Percentiles rank a stretch among this genome's conserved stretches.
These are phyloP conservation scores for Epistrophe eligans DNA, from an alignment of 2,888 invertebrate species.

Conservation along the genomic window DNA sequence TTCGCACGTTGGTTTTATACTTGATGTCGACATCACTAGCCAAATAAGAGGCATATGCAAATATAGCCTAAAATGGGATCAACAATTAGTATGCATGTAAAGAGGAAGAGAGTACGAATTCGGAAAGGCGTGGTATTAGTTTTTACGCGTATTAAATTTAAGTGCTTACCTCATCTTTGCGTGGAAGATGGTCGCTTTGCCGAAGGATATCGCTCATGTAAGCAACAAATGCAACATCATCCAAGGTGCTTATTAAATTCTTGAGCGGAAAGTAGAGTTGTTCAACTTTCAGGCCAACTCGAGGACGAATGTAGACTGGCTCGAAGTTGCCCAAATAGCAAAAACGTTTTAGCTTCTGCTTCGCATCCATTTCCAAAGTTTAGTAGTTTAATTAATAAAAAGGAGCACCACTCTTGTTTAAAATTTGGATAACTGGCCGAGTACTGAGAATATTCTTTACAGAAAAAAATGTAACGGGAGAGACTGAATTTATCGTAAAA, in stretches of 20 bases:
- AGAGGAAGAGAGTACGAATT: background rate
- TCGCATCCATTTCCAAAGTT: conserved; percentile 45
- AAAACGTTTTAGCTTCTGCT: conserved; percentile 78
- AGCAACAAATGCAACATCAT: conserved; percentile 74
- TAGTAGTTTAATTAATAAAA: background rate
- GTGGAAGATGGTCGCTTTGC: conserved; percentile 76
- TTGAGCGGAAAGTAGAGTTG: conserved; percentile 68
- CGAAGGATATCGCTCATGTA: conserved; percentile 76
- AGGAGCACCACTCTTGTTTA: background rate
- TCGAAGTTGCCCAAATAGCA: conserved; percentile 79
- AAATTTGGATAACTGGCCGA: background rate
- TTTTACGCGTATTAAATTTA: background rate
- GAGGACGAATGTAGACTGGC: conserved; percentile 78
- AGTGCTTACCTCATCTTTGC: conserved; percentile 80
- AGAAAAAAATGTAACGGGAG: background rate
- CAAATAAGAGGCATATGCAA: conserved; percentile 80
- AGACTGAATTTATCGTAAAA: background rate
- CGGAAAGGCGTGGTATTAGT: conserved; percentile 12
- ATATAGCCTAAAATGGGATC: conserved; percentile 76
- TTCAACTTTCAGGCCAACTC: conserved; percentile 71
- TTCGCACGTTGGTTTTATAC: conserved; percentile 78
- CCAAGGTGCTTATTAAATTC: conserved; percentile 74
- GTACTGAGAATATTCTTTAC: background rate
- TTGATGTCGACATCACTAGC: conserved; percentile 71
- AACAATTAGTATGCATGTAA: conserved; percentile 31